Evolutionary conservation across 2,113 vertebrate species (phyloP).

Genomic region (Bostrychus sinensis): DNA sequence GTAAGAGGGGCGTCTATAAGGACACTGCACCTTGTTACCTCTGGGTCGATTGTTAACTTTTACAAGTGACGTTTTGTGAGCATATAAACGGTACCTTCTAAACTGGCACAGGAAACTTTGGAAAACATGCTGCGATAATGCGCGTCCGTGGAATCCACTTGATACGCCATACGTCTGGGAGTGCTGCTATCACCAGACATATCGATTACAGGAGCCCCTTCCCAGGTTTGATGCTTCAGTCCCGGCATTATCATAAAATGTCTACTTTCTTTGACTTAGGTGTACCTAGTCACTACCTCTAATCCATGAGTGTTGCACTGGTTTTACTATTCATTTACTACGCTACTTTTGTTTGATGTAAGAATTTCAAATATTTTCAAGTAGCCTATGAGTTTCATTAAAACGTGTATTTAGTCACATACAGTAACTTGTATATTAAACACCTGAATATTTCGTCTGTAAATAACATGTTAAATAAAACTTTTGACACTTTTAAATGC

Average conservation of each 20-base stretch:
- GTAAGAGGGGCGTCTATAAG: slow-evolving; percentile 38
- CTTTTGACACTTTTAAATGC: too few species aligned
- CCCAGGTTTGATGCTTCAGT: slow-evolving; percentile 53
- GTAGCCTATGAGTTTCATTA: too few species aligned
- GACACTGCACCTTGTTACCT: slow-evolving; percentile 77
- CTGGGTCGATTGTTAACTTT: slow-evolving; percentile 81
- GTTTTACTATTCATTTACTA: too few species aligned
- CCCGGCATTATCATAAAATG: slow-evolving; percentile 37
- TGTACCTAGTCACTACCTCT: too few species aligned
- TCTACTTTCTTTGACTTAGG: too few species aligned
- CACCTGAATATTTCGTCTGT: too few species aligned
- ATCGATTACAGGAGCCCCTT: slow-evolving; percentile 70
- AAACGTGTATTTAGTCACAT: too few species aligned
- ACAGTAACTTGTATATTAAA: too few species aligned
- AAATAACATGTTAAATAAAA: too few species aligned
- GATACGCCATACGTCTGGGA: slow-evolving; percentile 63
- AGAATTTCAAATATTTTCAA: too few species aligned
- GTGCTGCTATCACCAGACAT: slow-evolving; percentile 52
- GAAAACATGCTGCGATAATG: slow-evolving; percentile 77
- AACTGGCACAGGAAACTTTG: slow-evolving; percentile 76
- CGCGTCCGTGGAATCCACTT: slow-evolving; percentile 71
- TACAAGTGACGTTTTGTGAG: slow-evolving; percentile 81
- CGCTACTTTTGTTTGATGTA: too few species aligned
- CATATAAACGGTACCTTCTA: slow-evolving; percentile 79
- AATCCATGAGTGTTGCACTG: too few species aligned